Evolutionary conservation across 2,797 vertebrate genomes (phyloP).

Genomic region (Schizopygopsis malacanthus): DNA sequence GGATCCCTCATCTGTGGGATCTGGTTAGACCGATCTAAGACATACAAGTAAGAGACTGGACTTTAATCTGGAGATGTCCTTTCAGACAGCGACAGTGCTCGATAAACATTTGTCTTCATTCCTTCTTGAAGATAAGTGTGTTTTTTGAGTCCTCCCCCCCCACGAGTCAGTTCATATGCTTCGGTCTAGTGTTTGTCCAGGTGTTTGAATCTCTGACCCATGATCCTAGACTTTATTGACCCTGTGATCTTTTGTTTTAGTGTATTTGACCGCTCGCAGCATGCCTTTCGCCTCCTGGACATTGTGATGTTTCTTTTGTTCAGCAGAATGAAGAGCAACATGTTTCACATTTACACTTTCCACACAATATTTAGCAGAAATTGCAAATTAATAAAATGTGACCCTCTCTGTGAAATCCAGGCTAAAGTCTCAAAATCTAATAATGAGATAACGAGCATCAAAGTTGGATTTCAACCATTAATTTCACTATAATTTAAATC

Average conservation of each 20-base stretch:
- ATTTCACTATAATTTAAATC: too few species aligned
- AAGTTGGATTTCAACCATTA: too few species aligned
- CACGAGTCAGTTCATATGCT: constrained; percentile 3
- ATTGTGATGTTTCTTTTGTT: neutral
- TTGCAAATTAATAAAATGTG: neutral
- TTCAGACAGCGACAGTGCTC: neutral
- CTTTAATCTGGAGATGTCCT: neutral
- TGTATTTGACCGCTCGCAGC: neutral
- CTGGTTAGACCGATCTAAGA: constrained; percentile 96
- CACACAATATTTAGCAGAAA: neutral
- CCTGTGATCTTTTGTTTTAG: constrained; percentile 22
- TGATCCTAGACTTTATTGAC: constrained; percentile 3
- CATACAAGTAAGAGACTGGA: constrained; percentile 89
- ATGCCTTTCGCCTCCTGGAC: neutral
- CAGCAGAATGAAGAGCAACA: neutral
- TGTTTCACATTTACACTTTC: neutral
- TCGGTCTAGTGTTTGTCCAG: constrained; percentile 33
- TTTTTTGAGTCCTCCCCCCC: neutral
- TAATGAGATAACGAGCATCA: too few species aligned
- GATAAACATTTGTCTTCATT: constrained; percentile 13
- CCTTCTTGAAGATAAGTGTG: neutral
- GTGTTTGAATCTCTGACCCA: constrained; percentile 1
- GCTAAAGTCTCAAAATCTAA: too few species aligned
- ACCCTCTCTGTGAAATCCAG: too few species aligned
- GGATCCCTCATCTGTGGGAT: constrained; percentile 92